phyloP scores from a whole-genome alignment of 2,797 vertebrate genomes.

The Paguma larvata region DNA sequence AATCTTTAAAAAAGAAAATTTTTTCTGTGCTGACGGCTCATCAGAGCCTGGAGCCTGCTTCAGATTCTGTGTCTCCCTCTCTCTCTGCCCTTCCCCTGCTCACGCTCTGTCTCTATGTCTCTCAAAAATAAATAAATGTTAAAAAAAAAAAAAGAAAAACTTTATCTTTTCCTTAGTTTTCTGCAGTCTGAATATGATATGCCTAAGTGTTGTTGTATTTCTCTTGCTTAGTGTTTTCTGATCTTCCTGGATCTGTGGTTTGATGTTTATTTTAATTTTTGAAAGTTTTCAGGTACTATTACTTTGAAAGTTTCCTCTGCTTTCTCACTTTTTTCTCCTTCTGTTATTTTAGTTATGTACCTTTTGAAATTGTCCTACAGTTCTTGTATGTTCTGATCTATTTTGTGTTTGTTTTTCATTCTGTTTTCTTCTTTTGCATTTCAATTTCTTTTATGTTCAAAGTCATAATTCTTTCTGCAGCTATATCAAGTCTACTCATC shows the following conservation, averaged over 20 bases:
- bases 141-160: background rate
- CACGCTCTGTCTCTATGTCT: no score
- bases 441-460: background rate
- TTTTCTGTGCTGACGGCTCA: no score
- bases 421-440: background rate
- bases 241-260: background rate
- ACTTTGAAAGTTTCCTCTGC: background rate
- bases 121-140: no score
- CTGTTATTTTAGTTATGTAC: background rate
- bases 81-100: no score
- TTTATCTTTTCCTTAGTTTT: background rate
- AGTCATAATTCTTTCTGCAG: background rate
- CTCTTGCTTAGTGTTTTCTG: background rate
- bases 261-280: background rate
- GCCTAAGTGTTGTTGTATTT: background rate
- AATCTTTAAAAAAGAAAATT: background rate
- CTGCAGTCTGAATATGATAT: background rate
- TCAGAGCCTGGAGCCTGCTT: no score
- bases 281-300: background rate
- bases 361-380: background rate
- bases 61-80: no score
- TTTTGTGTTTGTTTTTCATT: background rate
- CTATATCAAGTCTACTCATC: background rate
- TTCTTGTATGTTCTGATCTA: background rate
- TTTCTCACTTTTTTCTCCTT: background rate